A percentile compares a stretch with the other conserved stretches of the same genome.
These are phyloP conservation scores for Dendrocopos noguchii DNA, from an alignment of 2,113 vertebrate species.

Conservation along the genomic window DNA sequence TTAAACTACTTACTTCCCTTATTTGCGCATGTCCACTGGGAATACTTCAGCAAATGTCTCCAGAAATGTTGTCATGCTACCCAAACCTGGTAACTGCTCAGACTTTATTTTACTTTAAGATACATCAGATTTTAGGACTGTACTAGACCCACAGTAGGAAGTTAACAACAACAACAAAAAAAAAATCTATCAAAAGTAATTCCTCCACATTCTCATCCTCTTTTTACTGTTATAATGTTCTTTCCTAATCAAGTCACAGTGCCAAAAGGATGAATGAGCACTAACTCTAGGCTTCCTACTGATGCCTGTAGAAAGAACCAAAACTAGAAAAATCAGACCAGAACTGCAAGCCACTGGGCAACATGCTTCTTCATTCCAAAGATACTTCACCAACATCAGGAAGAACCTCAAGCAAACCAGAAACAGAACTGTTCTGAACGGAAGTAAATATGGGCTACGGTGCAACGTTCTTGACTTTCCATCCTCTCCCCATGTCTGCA, in stretches of 20 bases:
- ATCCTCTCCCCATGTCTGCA: neutral
- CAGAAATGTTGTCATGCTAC: neutral
- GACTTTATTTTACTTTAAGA: neutral
- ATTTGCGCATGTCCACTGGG: neutral
- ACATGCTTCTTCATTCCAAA: neutral
- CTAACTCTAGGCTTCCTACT: neutral
- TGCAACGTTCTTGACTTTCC: neutral
- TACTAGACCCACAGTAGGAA: neutral
- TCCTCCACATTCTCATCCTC: neutral
- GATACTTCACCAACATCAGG: neutral
- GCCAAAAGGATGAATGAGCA: neutral
- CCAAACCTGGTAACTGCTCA: neutral
- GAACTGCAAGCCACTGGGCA: neutral
- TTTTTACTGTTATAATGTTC: neutral
- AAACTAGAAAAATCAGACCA: neutral
- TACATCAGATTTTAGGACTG: neutral
- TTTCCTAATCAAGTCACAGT: neutral
- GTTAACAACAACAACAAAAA: neutral
- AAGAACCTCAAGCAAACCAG: neutral
- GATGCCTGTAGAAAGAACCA: neutral
- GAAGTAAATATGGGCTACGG: neutral
- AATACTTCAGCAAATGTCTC: neutral
- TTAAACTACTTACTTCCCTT: slow-evolving; percentile 24
- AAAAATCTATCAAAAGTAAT: neutral
- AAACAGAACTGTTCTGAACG: neutral